Evolutionary conservation across 2,113 vertebrate genomes (phyloP), one percentile per base, ranked within the genome.

Genomic region (Clarias magur): DNA sequence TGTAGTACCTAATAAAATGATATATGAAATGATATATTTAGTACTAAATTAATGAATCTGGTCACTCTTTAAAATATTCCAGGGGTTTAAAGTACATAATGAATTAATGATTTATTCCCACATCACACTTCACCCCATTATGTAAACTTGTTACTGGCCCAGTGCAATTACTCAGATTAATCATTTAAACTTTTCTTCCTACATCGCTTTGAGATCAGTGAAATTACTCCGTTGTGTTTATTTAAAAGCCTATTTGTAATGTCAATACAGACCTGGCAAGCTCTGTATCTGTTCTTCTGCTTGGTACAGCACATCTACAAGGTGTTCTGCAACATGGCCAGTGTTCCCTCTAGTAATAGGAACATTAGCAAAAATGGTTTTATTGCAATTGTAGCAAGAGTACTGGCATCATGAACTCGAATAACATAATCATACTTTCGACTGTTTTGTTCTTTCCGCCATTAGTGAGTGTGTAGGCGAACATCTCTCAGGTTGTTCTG

Each of bases 391-490:
- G 57, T 81, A 6, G 57, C 57, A 62, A 62, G 57, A 60, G 38
- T 15, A 27, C 27, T 79, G 75, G 56, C 53, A 57, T 59, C 68
- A 42, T 59, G 67, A 72, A 84, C 25, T 72, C 27, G 11, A 60
- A 30, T 60, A 38, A 59, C 73, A 59, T 17, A 73, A 60, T 27
- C 68, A 21, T 59, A 19, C 83, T 25, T 60, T 60, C 23, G 23
- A 73, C 25, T 75, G 53, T 57, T 75, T 62, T 85, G 70, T 85
- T 75, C 34, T 85, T 75, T 85, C 12, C 30, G 17, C 68, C 70
- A 60, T 85, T 75, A 75, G 83, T 19, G 83, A 75, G 56, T 48
- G 83, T 85, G 83, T 75, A 85, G 83, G 68, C 56, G 65, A 85
- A 75, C 23, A 27, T 60, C 83, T 59, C 83, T 85, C 67, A 75